These are phyloP conservation scores for Gopherus flavomarginatus DNA, from an alignment of 2,113 vertebrate species.

Conservation along the genomic window DNA sequence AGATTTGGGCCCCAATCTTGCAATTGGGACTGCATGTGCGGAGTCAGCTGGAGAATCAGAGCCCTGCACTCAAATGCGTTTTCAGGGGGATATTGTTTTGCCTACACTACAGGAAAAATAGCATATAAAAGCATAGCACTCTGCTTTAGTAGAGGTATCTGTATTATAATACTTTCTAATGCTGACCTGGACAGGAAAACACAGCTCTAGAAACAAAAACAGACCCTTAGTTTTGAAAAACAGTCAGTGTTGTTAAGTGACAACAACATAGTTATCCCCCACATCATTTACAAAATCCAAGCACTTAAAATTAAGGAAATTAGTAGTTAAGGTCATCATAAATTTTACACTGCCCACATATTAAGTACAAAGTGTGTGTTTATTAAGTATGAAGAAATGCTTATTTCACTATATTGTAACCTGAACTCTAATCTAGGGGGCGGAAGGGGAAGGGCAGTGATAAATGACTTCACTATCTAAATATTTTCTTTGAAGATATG, in stretches of 20 bases:
- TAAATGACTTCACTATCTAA: not conserved
- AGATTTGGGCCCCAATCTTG: not conserved
- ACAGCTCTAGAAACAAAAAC: conserved; percentile 41
- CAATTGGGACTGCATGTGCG: accelerated
- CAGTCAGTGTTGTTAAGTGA: conserved; percentile 15
- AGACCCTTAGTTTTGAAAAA: conserved; percentile 43
- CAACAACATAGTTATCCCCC: conserved; percentile 14
- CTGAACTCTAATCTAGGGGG: accelerated
- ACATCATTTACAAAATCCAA: not conserved
- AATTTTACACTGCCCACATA: not conserved
- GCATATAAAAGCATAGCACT: not conserved
- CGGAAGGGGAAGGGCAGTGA: not conserved
- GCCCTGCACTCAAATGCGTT: not conserved
- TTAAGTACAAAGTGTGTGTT: not conserved
- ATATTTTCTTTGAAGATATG: not conserved
- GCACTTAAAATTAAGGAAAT: not conserved
- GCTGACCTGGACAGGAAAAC: conserved; percentile 10
- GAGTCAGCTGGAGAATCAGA: not conserved
- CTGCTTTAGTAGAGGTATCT: not conserved
- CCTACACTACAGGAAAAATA: not conserved
- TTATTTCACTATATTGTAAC: not conserved
- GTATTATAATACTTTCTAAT: not conserved
- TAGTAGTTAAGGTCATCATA: not conserved
- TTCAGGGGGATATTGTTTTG: not conserved
- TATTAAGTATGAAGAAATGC: not conserved